Evolutionary conservation across 2,797 vertebrate species (phyloP).

Genomic region (Galago senegalensis): DNA sequence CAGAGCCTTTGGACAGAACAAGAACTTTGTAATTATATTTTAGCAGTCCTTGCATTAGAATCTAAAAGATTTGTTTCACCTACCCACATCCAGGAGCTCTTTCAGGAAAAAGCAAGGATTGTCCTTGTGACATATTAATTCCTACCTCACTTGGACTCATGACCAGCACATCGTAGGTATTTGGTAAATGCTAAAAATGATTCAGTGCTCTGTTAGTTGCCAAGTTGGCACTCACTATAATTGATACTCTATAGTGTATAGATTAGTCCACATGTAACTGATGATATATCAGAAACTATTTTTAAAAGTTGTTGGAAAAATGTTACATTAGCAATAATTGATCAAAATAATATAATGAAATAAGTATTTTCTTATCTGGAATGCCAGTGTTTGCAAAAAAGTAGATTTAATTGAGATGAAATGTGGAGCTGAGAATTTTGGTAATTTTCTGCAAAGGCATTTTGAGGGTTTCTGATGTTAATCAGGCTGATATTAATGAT

Average conservation of each 20-base stretch:
- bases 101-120: background rate
- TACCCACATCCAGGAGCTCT: background rate
- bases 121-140: background rate
- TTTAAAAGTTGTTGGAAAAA: background rate
- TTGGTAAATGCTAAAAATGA: background rate
- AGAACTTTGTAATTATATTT: background rate
- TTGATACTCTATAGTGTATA: background rate
- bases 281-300: conserved; percentile 35
- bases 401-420: conserved; percentile 8
- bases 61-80: background rate
- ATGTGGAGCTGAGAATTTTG: background rate
- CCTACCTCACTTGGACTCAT: background rate
- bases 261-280: background rate
- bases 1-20: background rate
- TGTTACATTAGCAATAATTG: background rate
- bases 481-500: background rate
- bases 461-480: conserved; percentile 54
- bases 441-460: conserved; percentile 2
- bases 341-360: background rate
- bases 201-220: background rate
- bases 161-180: background rate
- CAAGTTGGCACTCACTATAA: background rate
- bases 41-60: background rate
- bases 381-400: conserved; percentile 2
- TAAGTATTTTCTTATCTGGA: background rate